A percentile compares a stretch with the other conserved stretches of the same genome.
Conservation (phyloP, 2,113 vertebrate species). For the Emydocephalus ijimae region DNA sequence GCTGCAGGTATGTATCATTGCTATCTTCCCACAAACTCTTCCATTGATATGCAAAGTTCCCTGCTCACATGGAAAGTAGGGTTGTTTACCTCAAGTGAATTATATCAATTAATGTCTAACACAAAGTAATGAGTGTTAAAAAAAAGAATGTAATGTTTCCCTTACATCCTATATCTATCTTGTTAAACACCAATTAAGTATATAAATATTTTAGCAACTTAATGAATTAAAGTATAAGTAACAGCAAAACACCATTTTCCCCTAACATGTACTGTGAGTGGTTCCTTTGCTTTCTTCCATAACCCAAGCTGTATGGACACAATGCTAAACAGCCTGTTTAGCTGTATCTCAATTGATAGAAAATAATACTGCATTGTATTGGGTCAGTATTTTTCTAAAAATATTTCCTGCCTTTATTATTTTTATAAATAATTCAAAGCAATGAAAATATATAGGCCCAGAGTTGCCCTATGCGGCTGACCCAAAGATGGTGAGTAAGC, state of each 20-base stretch:
- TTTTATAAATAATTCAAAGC: too few species aligned
- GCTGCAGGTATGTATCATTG: not conserved
- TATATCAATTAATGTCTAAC: conserved; percentile 78
- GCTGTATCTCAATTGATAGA: not conserved
- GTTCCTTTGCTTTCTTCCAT: conserved; percentile 48
- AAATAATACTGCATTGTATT: not conserved
- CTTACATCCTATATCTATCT: conserved; percentile 75
- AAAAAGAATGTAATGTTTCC: conserved; percentile 81
- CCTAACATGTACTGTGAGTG: conserved; percentile 42
- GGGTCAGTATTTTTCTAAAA: not conserved
- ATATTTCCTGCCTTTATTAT: too few species aligned
- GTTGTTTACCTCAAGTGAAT: conserved; percentile 71
- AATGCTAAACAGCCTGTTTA: not conserved
- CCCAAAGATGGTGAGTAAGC: too few species aligned
- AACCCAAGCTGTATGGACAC: conserved; percentile 2
- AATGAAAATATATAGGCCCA: too few species aligned
- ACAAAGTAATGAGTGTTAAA: conserved; percentile 76
- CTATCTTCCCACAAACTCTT: conserved; percentile 19
- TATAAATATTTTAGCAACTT: conserved; percentile 78
- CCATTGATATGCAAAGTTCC: conserved; percentile 52
- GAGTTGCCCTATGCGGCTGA: too few species aligned
- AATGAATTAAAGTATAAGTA: conserved; percentile 76
- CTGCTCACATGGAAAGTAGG: conserved; percentile 54
- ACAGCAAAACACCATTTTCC: conserved; percentile 64
- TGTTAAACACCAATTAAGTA: conserved; percentile 82